Evolutionary conservation across 2,113 vertebrate genomes (phyloP).

Genomic region (Protobothrops mucrosquamatus): DNA sequence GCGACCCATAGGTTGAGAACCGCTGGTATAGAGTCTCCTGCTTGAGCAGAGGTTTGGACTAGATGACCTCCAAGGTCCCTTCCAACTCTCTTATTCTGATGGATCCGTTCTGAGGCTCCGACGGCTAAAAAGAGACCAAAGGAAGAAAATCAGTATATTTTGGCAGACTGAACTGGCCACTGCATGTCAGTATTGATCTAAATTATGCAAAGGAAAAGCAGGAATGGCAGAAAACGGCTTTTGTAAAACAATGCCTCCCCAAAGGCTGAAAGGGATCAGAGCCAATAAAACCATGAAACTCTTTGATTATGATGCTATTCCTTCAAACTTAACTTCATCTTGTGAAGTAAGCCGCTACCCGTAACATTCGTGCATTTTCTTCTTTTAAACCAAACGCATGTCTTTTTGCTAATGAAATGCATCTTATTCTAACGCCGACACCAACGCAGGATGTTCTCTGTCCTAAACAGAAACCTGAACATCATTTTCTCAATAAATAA

Average conservation of each 20-base stretch:
- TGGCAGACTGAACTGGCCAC: conserved; percentile 47
- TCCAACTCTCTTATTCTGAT: background rate
- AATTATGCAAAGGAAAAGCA: conserved; percentile 3
- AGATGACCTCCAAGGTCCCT: background rate
- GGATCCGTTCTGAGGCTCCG: no score
- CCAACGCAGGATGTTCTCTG: background rate
- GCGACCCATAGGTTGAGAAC: no score
- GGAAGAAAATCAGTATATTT: background rate
- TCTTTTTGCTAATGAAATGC: background rate
- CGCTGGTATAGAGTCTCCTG: no score
- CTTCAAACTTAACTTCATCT: background rate
- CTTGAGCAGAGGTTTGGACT: background rate
- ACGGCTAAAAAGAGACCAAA: background rate
- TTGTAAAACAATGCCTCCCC: background rate
- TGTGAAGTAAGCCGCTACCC: fast-evolving
- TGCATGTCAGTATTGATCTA: conserved; percentile 68
- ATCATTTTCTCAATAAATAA: background rate
- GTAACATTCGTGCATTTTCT: fast-evolving
- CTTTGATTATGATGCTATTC: fast-evolving
- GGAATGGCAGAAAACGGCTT: background rate
- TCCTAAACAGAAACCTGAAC: background rate
- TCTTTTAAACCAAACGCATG: background rate
- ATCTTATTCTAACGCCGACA: no score
- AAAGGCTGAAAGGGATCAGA: fast-evolving
- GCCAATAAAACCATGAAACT: background rate